These are phyloP conservation scores for Polyploca ridens DNA, from an alignment of 2,888 invertebrate genomes.

Conservation along the genomic window DNA sequence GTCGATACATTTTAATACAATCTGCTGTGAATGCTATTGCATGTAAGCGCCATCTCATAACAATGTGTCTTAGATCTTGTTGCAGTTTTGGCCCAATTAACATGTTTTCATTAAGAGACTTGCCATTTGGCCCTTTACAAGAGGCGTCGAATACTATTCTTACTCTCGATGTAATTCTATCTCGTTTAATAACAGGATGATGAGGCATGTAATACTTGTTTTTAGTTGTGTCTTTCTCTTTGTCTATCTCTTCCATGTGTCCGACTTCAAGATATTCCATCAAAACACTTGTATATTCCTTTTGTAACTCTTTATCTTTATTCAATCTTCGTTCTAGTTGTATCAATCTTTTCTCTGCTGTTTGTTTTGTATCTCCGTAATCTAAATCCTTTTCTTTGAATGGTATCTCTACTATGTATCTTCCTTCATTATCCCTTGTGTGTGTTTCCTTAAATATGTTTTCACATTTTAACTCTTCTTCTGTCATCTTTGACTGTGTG, in stretches of 20 bases:
- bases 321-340: slow-evolving; percentile 28
- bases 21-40: slow-evolving; percentile 17
- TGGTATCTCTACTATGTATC: slow-evolving; percentile 32
- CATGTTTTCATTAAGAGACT: slow-evolving; percentile 21
- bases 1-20: slow-evolving; percentile 22
- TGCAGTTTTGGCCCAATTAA: slow-evolving; percentile 18
- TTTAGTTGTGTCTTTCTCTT: slow-evolving; percentile 16
- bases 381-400: slow-evolving; percentile 21
- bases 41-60: slow-evolving; percentile 22
- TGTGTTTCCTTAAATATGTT: slow-evolving; percentile 25
- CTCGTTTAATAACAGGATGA: slow-evolving; percentile 35
- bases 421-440: slow-evolving; percentile 24
- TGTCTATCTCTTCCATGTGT: slow-evolving; percentile 34
- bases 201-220: slow-evolving; percentile 35
- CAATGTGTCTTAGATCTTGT: slow-evolving; percentile 17
- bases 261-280: slow-evolving; percentile 30
- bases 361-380: slow-evolving; percentile 27
- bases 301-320: slow-evolving; percentile 18
- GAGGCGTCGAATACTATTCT: slow-evolving; percentile 30
- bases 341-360: slow-evolving; percentile 26
- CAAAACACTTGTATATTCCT: slow-evolving; percentile 27
- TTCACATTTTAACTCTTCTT: slow-evolving; percentile 34
- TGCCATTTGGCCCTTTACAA: slow-evolving; percentile 5
- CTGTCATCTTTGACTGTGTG: slow-evolving; percentile 17
- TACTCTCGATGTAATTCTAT: slow-evolving; percentile 32